Percentiles rank a stretch among this genome's conserved stretches.
phyloP scores from a whole-genome alignment of 2,113 vertebrate species.

The Ceyx melanurus region DNA sequence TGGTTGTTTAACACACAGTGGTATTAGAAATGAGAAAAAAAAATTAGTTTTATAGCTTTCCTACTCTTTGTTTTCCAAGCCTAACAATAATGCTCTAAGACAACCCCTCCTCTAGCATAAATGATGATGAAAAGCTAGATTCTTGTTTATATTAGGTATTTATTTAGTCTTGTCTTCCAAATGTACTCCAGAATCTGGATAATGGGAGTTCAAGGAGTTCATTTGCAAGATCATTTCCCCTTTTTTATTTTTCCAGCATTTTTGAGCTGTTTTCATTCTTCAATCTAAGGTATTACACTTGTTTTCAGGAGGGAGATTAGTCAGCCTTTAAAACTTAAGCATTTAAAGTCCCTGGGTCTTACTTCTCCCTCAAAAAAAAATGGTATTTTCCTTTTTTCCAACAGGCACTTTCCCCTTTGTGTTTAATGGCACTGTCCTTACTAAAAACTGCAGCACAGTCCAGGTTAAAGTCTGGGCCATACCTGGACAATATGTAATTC shows the following conservation, averaged over 20 bases:
- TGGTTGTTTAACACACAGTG: neutral
- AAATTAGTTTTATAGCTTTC: slow-evolving; percentile 23
- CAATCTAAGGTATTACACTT: neutral
- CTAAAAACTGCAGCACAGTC: neutral
- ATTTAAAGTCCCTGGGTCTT: neutral
- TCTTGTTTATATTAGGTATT: neutral
- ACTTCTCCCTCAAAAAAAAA: neutral
- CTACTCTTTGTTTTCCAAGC: slow-evolving; percentile 31
- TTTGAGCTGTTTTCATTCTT: neutral
- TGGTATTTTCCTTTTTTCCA: neutral
- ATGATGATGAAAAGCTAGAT: neutral
- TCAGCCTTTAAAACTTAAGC: neutral
- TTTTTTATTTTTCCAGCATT: neutral
- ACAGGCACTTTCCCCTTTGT: neutral
- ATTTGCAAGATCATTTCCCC: neutral
- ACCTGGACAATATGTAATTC: neutral
- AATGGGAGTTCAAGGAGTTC: neutral
- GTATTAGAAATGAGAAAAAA: slow-evolving; percentile 2
- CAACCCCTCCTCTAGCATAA: neutral
- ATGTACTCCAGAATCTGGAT: neutral
- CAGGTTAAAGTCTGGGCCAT: neutral
- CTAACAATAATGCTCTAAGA: slow-evolving; percentile 7
- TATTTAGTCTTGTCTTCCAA: neutral
- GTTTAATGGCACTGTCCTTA: neutral
- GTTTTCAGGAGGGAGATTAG: neutral